Evolutionary conservation across 2,888 invertebrate genomes (phyloP), one percentile per base, ranked within the genome.

Genomic region (Yponomeuta sedellus): DNA sequence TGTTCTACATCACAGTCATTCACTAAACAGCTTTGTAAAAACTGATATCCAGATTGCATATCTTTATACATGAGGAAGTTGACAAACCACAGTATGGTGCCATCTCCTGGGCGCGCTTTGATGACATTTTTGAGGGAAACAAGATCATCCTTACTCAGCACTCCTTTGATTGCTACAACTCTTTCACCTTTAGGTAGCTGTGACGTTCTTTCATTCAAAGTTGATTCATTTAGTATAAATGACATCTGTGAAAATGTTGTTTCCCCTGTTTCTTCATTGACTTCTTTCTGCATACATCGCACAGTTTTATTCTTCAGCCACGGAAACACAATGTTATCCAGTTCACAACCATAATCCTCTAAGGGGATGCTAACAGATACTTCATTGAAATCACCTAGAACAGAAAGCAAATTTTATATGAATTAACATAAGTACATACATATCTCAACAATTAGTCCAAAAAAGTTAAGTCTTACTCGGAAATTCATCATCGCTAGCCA

Each of bases 11-110:
- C n/a, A 19, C 19, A 20, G 58, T 44, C 63, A 44, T 40, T 40
- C 40, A 63, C 63, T 22, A 63, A 63, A 63, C 63, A 63, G 56
- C 64, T 96, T 96, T 83, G 82, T 95, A 71, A 87, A 93, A 71
- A 80, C 40, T 64, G 71, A 64, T 73, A 77, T n/a, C n/a, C 22
- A 16, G 63, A 63, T 69, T 66, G 40, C 59, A 78, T 57, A 68
- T 82, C 81, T 71, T 81, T 82, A 11, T 69, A 67, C 25, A 76
- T 67, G 0, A 80, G 68, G 72, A 75, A 82, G 58, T 78, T 74
- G 0, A 79, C 68, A 69, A 84, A 78, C 85, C 85, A 84, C 39
- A 78, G 28, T 20, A 81, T 68, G 40, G 73, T 77, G 28, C 72
- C 70, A 68, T 73, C 74, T 64, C 74, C 70, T 65, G 69, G 66